phyloP scores from a whole-genome alignment of 2,797 vertebrate genomes.

The Heteromormyrus szaboi region DNA sequence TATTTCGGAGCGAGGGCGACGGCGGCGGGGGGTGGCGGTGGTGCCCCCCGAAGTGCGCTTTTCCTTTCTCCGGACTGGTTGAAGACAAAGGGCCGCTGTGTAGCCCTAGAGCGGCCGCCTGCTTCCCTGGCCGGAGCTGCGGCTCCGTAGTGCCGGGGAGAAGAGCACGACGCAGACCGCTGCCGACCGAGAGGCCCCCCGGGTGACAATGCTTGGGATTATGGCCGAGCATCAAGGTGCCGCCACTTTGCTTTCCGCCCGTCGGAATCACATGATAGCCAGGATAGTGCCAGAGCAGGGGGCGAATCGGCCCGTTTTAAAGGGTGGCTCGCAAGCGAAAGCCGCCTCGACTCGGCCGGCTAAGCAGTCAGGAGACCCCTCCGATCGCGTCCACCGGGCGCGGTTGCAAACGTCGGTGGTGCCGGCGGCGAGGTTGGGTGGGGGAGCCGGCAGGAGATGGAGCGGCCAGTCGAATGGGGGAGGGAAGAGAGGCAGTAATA shows the following conservation, averaged over 20 bases:
- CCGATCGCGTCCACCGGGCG: background rate
- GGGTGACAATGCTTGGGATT: conserved; percentile 77
- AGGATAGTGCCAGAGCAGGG: background rate
- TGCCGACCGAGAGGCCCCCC: conserved; percentile 41
- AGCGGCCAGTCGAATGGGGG: background rate
- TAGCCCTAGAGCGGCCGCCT: background rate
- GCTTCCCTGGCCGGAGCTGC: conserved; percentile 39
- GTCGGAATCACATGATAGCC: background rate
- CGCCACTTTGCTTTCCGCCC: background rate
- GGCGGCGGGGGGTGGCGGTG: background rate
- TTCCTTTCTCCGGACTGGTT: background rate
- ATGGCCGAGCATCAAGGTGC: conserved; percentile 79
- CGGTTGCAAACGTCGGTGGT: background rate
- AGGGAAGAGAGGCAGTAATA: background rate
- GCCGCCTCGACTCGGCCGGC: background rate
- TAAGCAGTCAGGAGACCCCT: background rate
- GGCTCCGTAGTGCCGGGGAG: conserved; percentile 58
- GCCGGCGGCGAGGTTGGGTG: background rate
- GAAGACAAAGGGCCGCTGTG: background rate
- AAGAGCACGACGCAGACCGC: conserved; percentile 48
- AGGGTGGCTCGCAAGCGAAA: background rate
- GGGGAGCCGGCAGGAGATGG: background rate
- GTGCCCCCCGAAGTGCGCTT: background rate
- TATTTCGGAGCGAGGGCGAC: background rate
- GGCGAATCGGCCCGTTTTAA: background rate